Conservation (phyloP, 1,140 invertebrate genomes). For the Zaprionus tsacasi region DNA sequence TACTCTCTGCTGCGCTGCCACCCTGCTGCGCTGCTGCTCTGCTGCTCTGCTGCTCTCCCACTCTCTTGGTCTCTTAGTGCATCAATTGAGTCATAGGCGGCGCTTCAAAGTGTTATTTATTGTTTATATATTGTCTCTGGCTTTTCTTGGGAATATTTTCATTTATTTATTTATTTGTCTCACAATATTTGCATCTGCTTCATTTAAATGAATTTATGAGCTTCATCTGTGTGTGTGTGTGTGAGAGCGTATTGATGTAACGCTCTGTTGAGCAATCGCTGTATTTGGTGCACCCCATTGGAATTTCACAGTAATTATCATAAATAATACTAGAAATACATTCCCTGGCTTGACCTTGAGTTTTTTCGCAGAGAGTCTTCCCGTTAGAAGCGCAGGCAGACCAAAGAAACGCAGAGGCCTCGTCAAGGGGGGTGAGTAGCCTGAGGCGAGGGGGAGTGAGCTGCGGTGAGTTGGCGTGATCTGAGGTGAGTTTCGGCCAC, state of each 20-base stretch:
- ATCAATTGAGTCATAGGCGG: conserved; percentile 36
- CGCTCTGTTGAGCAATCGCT: conserved; percentile 56
- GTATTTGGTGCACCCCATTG: conserved; percentile 46
- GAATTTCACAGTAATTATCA: conserved; percentile 46
- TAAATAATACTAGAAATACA: conserved; percentile 41
- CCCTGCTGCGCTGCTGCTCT: background rate
- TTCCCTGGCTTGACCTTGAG: background rate
- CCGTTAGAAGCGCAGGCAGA: background rate
- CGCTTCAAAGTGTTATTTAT: conserved; percentile 60
- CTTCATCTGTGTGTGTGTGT: conserved; percentile 29
- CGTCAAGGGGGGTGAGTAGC: background rate
- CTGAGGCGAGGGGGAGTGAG: background rate
- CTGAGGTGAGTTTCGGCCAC: conserved; percentile 57
- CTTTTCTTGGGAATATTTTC: conserved; percentile 39
- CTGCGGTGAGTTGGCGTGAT: background rate
- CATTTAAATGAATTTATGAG: conserved; percentile 73
- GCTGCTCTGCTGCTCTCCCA: background rate
- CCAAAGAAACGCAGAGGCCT: background rate
- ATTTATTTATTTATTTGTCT: conserved; percentile 44
- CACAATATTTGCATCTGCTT: conserved; percentile 50
- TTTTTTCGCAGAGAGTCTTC: background rate
- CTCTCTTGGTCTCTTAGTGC: background rate
- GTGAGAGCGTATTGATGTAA: conserved; percentile 29
- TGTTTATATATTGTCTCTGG: conserved; percentile 6
- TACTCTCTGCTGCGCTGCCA: background rate